Percentiles rank a stretch among this genome's conserved stretches.
Evolutionary conservation across 2,113 vertebrate genomes (phyloP).

Genomic region (Melanostigma gelatinosum): DNA sequence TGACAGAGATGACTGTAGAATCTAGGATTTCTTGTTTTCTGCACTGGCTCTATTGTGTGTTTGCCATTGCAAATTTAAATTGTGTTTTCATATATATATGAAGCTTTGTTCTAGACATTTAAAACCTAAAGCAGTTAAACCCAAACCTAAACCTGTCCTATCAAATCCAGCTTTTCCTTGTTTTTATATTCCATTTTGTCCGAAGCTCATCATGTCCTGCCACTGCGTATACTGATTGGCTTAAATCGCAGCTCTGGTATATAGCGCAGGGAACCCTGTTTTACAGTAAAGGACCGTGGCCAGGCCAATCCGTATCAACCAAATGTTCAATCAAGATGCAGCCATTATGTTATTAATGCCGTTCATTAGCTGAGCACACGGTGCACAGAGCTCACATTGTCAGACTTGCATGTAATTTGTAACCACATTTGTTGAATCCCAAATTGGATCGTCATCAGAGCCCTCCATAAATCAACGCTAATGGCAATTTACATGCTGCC

Average conservation of each 20-base stretch:
- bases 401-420: conserved; percentile 18
- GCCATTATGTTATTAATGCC: conserved; percentile 53
- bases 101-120: not conserved
- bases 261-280: conserved; percentile 39
- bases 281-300: conserved; percentile 28
- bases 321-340: conserved; percentile 52
- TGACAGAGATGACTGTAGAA: not conserved
- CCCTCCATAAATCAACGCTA: conserved; percentile 54
- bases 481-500: conserved; percentile 36
- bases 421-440: conserved; percentile 36
- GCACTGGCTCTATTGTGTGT: not conserved
- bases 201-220: conserved; percentile 44
- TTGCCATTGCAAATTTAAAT: not conserved
- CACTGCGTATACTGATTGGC: conserved; percentile 30
- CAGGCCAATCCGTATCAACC: conserved; percentile 17
- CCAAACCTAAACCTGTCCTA: too few species aligned
- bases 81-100: not conserved
- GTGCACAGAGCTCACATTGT: conserved; percentile 22
- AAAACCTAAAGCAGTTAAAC: not conserved
- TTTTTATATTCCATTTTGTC: conserved; percentile 24
- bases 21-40: conserved; percentile 13
- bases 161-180: not conserved
- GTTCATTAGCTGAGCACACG: conserved; percentile 49
- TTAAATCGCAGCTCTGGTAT: conserved; percentile 48
- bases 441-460: conserved; percentile 59